Conservation (phyloP, 2,797 vertebrate species). For the Discoglossus pictus region DNA sequence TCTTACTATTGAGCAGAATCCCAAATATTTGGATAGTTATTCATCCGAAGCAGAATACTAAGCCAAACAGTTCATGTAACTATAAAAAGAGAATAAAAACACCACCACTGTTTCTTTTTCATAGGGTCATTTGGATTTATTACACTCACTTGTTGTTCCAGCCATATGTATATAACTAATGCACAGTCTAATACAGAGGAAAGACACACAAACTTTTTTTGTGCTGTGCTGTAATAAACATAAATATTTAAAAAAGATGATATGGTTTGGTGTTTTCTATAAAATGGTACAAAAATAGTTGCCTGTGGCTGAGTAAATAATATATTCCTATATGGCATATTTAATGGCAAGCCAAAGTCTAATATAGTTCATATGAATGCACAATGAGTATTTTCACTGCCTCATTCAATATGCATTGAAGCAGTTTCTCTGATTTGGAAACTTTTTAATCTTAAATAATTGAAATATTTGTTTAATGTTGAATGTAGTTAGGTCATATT, state of each 20-base stretch:
- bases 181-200: slow-evolving; percentile 22
- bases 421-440: too few species aligned
- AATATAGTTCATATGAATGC: too few species aligned
- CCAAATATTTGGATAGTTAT: slow-evolving; percentile 47
- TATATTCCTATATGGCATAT: too few species aligned
- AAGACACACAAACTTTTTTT: slow-evolving; percentile 8
- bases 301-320: too few species aligned
- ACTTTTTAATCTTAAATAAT: too few species aligned
- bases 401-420: too few species aligned
- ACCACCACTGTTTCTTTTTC: slow-evolving; percentile 32
- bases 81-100: slow-evolving; percentile 44
- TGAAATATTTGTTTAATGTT: too few species aligned
- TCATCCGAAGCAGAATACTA: slow-evolving; percentile 28
- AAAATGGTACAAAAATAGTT: not conserved
- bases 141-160: slow-evolving; percentile 27
- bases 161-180: slow-evolving; percentile 26
- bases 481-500: too few species aligned
- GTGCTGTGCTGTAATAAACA: not conserved
- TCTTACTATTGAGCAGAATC: slow-evolving; percentile 20
- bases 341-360: too few species aligned
- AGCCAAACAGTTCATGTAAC: slow-evolving; percentile 34
- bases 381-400: too few species aligned
- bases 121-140: slow-evolving; percentile 35
- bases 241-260: not conserved
- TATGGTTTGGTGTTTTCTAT: not conserved